Evolutionary conservation across 2,888 invertebrate genomes (phyloP), one percentile per base, ranked within the genome.

Genomic region (Salticus scenicus): DNA sequence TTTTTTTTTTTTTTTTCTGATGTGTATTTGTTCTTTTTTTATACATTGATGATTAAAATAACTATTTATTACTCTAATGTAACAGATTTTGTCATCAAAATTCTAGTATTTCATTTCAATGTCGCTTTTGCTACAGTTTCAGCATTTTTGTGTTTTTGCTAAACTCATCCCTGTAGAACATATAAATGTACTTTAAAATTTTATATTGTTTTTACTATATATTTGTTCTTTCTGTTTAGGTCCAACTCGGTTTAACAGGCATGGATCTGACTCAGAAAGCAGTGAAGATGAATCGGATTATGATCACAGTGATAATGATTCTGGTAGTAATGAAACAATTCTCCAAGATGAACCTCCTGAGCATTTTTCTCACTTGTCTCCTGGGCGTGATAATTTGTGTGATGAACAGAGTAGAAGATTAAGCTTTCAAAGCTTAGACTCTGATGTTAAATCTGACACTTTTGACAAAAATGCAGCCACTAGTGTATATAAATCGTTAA

Each of bases 271-370:
- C 1, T 78, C 77, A 12, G 83, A 77, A 4, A 77, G 77, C 20
- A 78, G 77, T 73, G n/a, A n/a, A n/a, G 76, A 76, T 47, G 41
- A 64, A 0, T 47, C 47, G 17, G 66, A 73, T 8, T 47, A 57
- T 73, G 83, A 84, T 1, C 41, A 28, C 42, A 75, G 75, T 75
- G 75, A 70, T 2, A 67, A 76, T 42, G 83, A 84, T n/a, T 84
- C 83, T 57, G 77, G 66, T 17, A 84, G 83, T 28, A 84, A 84
- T 73, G 83, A 77, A 41, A 84, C 83, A 20, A 41, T 84, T 42
- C 64, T 84, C 5, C 83, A 84, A 69, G 83, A 84, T 69, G 83
- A 84, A 30, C 71, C 47, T 30, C 63, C 81, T 20, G 70, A 42
- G 20, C 31, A 67, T 28, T 74, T 57, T 41, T 42, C 76, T 24